Percentiles rank a stretch among this genome's conserved stretches.
phyloP scores from a whole-genome alignment of 2,113 vertebrate species.

The Clupea harengus region DNA sequence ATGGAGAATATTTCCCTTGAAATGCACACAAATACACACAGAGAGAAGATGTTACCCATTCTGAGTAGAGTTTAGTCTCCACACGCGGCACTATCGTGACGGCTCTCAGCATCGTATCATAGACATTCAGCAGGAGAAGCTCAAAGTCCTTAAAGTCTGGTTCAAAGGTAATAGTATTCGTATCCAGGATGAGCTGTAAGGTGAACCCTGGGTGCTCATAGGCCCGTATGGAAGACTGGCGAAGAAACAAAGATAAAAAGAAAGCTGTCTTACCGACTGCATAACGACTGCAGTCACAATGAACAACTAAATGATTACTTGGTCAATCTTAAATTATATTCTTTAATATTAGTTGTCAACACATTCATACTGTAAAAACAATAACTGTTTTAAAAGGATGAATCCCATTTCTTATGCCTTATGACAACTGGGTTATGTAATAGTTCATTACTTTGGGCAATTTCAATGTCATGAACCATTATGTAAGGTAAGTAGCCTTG shows the following conservation, averaged over 20 bases:
- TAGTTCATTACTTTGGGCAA: neutral
- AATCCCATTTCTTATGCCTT: neutral
- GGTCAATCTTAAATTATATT: no score
- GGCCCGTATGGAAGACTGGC: conserved; percentile 71
- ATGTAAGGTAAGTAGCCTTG: neutral
- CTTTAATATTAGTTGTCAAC: no score
- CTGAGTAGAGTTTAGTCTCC: conserved; percentile 79
- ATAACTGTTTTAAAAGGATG: no score
- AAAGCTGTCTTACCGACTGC: neutral
- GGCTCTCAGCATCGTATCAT: conserved; percentile 77
- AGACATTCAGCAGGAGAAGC: conserved; percentile 73
- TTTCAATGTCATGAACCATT: neutral
- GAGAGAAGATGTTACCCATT: conserved; percentile 72
- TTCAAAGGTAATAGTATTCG: conserved; percentile 75
- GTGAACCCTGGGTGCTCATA: conserved; percentile 80
- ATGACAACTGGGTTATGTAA: neutral
- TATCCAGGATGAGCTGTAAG: conserved; percentile 74
- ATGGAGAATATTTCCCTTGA: neutral
- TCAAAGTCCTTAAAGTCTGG: conserved; percentile 76
- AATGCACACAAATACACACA: neutral
- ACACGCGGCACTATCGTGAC: conserved; percentile 77
- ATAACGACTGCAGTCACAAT: neutral
- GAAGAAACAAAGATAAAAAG: conserved; percentile 3
- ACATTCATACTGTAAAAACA: no score
- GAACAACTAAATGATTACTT: neutral